Percentiles rank a stretch among this genome's conserved stretches.
Conservation (phyloP, 2,888 invertebrate genomes). For the Rosalia funebris region DNA sequence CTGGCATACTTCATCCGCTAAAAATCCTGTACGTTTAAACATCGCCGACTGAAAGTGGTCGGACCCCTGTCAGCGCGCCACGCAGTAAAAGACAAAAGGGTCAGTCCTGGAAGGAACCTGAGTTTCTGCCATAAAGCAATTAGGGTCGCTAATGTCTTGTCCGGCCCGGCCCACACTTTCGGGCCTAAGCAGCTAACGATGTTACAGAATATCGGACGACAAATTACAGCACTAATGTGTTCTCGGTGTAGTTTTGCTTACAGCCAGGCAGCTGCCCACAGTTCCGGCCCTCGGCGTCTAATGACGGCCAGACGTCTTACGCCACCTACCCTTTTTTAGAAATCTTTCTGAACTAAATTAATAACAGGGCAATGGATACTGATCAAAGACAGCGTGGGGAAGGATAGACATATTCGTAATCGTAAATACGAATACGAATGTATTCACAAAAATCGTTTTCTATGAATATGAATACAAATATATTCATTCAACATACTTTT, state of each 20-base stretch:
- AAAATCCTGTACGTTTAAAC: background rate
- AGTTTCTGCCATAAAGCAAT: conserved; percentile 58
- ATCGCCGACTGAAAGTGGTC: conserved; percentile 34
- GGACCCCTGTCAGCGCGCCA: conserved; percentile 47
- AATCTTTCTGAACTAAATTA: no score
- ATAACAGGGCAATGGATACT: no score
- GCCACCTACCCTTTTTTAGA: no score
- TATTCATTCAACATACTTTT: no score
- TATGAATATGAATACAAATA: no score
- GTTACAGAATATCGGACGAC: conserved; percentile 60
- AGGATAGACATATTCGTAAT: no score
- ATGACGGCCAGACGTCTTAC: conserved; percentile 9
- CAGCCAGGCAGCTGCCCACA: conserved; percentile 5
- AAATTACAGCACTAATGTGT: conserved; percentile 61
- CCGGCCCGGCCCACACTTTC: conserved; percentile 59
- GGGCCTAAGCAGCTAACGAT: conserved; percentile 60
- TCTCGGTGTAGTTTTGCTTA: conserved; percentile 43
- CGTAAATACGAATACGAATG: no score
- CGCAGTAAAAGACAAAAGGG: conserved; percentile 39
- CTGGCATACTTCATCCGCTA: no score
- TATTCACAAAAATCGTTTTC: no score
- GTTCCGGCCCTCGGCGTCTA: background rate
- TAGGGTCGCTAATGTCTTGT: conserved; percentile 64
- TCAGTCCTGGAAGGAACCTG: conserved; percentile 32
- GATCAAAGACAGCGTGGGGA: no score